A percentile compares a stretch with the other conserved stretches of the same genome.
phyloP scores from a whole-genome alignment of 2,888 invertebrate genomes.

The Drosophila parthenogenetica region DNA sequence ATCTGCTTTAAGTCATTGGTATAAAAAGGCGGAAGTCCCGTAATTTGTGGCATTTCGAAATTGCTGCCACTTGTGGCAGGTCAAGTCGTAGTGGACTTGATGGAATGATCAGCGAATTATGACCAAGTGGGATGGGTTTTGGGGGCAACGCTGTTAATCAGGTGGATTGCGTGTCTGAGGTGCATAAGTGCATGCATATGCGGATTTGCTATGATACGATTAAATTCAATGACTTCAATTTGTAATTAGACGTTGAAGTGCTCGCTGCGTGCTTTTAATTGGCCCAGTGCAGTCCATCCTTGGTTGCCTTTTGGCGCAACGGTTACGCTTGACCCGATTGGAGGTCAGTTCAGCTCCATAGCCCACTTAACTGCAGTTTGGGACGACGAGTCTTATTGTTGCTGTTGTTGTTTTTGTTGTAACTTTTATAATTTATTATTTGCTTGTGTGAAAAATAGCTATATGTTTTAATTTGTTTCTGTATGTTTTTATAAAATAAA shows the following conservation, averaged over 20 bases:
- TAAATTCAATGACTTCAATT: slow-evolving; percentile 82
- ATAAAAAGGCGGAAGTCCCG: not conserved
- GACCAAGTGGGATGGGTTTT: slow-evolving; percentile 50
- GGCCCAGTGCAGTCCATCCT: slow-evolving; percentile 74
- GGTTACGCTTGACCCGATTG: slow-evolving; percentile 76
- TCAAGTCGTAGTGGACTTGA: slow-evolving; percentile 13
- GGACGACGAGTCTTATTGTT: not conserved
- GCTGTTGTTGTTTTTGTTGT: slow-evolving; percentile 42
- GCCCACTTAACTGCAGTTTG: slow-evolving; percentile 21
- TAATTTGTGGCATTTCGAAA: not conserved
- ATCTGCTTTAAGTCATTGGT: not conserved
- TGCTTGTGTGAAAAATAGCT: slow-evolving; percentile 78
- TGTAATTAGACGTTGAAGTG: slow-evolving; percentile 77
- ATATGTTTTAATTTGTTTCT: slow-evolving; percentile 39
- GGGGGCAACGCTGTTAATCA: slow-evolving; percentile 37
- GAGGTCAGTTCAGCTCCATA: slow-evolving; percentile 57
- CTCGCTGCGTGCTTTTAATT: slow-evolving; percentile 79
- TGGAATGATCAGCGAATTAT: slow-evolving; percentile 61
- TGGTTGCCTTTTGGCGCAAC: slow-evolving; percentile 81
- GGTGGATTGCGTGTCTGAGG: slow-evolving; percentile 67
- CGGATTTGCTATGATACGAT: slow-evolving; percentile 68
- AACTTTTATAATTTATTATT: slow-evolving; percentile 73
- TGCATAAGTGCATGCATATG: slow-evolving; percentile 71
- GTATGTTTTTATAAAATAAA: slow-evolving; percentile 64
- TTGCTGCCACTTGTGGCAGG: slow-evolving; percentile 1